Percentiles rank a stretch among this genome's conserved stretches.
phyloP scores from a whole-genome alignment of 2,113 vertebrate species.

The Oxyruncus cristatus region DNA sequence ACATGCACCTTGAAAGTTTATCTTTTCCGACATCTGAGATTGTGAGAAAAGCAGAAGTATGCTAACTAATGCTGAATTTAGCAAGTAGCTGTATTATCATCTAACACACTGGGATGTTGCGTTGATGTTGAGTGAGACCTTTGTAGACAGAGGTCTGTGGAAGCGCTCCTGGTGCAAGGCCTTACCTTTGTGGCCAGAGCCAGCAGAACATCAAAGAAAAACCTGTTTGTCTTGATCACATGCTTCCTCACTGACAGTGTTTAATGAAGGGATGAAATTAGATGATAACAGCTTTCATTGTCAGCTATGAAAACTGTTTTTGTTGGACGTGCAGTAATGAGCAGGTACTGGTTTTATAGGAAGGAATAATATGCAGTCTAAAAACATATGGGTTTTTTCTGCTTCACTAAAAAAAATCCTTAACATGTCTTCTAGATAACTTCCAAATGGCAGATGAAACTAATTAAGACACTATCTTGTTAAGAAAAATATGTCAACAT shows the following conservation, averaged over 20 bases:
- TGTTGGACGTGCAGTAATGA: neutral
- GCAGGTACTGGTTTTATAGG: neutral
- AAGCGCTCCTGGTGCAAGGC: neutral
- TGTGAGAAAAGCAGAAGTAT: neutral
- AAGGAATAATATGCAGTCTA: neutral
- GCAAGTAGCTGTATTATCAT: neutral
- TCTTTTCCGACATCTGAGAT: neutral
- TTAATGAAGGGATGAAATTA: slow-evolving; percentile 41
- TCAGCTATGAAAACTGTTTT: neutral
- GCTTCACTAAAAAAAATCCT: slow-evolving; percentile 24
- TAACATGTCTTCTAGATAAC: neutral
- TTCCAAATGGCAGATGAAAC: slow-evolving; percentile 13
- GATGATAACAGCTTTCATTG: slow-evolving; percentile 45
- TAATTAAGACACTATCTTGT: slow-evolving; percentile 36
- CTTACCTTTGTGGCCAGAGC: neutral
- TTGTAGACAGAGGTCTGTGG: neutral
- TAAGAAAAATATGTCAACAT: slow-evolving; percentile 40
- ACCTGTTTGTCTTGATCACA: neutral
- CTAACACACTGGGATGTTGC: rapidly evolving
- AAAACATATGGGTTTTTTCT: slow-evolving; percentile 11
- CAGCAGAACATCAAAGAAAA: neutral
- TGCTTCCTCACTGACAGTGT: neutral
- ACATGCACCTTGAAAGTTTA: neutral
- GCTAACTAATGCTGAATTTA: neutral
- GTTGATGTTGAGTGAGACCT: neutral